Percentiles rank a stretch among this genome's conserved stretches.
Evolutionary conservation across 2,888 invertebrate genomes (phyloP).

Genomic region (Cryptus viduatorius): DNA sequence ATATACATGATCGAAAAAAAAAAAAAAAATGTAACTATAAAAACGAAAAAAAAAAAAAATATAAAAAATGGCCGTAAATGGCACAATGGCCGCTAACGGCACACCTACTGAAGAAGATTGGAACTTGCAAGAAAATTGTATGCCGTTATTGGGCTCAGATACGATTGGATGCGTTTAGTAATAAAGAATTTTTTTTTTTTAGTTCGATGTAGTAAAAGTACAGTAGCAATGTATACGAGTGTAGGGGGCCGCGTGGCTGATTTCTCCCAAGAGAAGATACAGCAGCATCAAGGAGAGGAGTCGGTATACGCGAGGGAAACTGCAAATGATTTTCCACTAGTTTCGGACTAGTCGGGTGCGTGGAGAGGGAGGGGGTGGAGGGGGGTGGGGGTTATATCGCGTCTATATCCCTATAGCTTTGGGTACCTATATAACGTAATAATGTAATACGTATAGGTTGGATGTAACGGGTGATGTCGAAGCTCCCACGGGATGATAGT

Average conservation of each 20-base stretch:
- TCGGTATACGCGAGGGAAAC: slow-evolving; percentile 60
- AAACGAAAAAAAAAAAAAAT: no score
- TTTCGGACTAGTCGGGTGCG: slow-evolving; percentile 57
- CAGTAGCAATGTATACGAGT: not conserved
- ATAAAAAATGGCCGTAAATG: no score
- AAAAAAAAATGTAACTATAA: no score
- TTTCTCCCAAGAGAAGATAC: slow-evolving; percentile 49
- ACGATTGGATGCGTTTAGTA: not conserved
- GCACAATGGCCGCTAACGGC: no score
- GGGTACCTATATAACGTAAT: slow-evolving; percentile 56
- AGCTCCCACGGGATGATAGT: slow-evolving; percentile 77
- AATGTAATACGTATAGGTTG: slow-evolving; percentile 63
- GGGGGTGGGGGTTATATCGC: not conserved
- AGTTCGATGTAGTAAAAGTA: slow-evolving; percentile 34
- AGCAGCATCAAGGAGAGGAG: slow-evolving; percentile 24
- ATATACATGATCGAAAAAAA: no score
- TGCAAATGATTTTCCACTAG: slow-evolving; percentile 79
- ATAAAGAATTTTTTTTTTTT: slow-evolving; percentile 26
- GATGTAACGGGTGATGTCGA: slow-evolving; percentile 81
- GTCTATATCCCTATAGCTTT: slow-evolving; percentile 9
- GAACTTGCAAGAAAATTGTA: not conserved
- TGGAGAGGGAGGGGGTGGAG: not conserved
- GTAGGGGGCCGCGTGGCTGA: slow-evolving; percentile 30
- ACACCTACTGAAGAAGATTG: no score
- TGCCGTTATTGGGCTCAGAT: not conserved